Base-by-base conservation (phyloP, 1,140 invertebrate genomes). In the Habropoda laboriosa region DNA sequence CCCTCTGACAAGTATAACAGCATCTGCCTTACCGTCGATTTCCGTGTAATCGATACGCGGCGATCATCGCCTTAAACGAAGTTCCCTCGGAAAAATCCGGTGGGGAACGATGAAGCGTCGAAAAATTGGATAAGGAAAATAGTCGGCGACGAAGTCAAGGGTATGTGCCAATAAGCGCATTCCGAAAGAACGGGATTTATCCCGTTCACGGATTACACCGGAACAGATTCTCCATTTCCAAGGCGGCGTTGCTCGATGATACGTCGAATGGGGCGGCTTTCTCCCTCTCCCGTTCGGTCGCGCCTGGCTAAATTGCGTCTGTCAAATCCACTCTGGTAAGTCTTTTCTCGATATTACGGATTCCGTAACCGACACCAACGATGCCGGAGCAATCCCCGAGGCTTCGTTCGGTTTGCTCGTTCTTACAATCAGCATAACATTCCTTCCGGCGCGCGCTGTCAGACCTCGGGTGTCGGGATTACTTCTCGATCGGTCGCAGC, bases 201-300 rank as follows among this genome's bases (percentile, higher is more conserved):
- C 58, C n/a, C 68, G 68, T 63, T 79, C 76, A 63, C 47, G 70
- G 76, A 79, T 79, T 79, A 79, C 76, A 13, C 57, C 35, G 57
- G 76, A 79, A 55, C 76, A 79, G 76, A 61, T 79, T 79, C 75
- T 71, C 75, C 24, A 77, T 77, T 77, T 77, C 45, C 45, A 73
- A 61, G 76, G 57, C 57, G 35, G 45, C 68, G 68, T 21, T 45
- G 76, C 68, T 79, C 76, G 76, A 72, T 73, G 76, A 79, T 79
- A 79, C 68, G 76, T 79, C 76, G 76, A 61, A 79, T 55, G 57
- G 57, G 21, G 27, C 35, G 21, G 32, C 42, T 16, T 21, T 13
- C 27, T 47, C 55, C 12, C 40, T 35, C 5, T 16, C 5, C 38
- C 27, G 4, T 35, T 32, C 38, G 30, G 32, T 18, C 2, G 16